Evolutionary conservation across 2,888 invertebrate genomes (phyloP), one percentile per base, ranked within the genome.

Genomic region (Glaucopsyche alexis): DNA sequence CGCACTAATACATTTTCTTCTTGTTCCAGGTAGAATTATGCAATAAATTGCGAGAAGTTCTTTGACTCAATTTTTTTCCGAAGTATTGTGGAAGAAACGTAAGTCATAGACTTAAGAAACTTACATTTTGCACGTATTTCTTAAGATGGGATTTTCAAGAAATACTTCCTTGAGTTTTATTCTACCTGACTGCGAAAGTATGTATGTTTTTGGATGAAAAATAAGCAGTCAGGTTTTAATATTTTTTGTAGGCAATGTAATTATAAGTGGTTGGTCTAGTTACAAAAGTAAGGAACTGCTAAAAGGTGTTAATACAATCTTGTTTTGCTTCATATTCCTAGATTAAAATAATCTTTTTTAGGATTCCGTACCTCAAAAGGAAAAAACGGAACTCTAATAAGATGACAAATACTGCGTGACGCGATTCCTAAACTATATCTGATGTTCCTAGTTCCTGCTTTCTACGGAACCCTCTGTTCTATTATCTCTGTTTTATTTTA

Each of bases 1-100:
- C 81, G 78, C 84, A 89, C 91, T 93, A 91, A 93, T 89, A 89
- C 93, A 88, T 90, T 88, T 89, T 88, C 84, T 88, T 93, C 81
- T 93, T 93, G 93, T 92, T 93, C 81, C 93, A 93, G 93, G 93
- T 93, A 93, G 93, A 92, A 92, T 93, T 92, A 93, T 92, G 90
- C 91, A 91, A 91, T 91, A 88, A 92, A 87, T 88, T 87, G 88
- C 87, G 80, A 91, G 91, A 89, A 88, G 85, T 88, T 88, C 79
- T 88, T 87, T 88, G 85, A 88, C 79, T 86, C 81, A 79, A 83
- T 86, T 83, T 81, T 81, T 79, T 79, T 81, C 78, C 80, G 82
- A 83, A 81, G 85, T 83, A 82, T 83, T 79, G 81, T 83, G 85
- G 87, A 85, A 81, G 87, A 86, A 86, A 90, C 81, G 91, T 92